These are phyloP conservation scores for Aradus depressus DNA, from an alignment of 2,888 invertebrate species.

Conservation along the genomic window DNA sequence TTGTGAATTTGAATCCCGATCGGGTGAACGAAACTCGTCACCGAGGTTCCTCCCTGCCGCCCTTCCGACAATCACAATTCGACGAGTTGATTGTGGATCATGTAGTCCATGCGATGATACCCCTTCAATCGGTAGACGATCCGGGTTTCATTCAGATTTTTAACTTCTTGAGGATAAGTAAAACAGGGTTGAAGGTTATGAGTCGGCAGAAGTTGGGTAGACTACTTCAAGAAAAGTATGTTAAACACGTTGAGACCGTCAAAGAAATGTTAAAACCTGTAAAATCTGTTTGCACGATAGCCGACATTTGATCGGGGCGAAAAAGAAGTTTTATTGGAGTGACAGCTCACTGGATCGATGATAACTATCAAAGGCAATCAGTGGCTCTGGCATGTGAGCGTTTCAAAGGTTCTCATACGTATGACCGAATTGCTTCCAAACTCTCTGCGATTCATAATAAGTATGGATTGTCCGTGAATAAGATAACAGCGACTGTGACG, in stretches of 20 bases:
- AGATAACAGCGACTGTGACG: constrained; percentile 15
- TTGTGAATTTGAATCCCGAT: constrained; percentile 2
- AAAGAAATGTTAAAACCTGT: background rate
- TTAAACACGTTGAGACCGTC: constrained; percentile 8
- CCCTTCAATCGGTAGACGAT: constrained; percentile 13
- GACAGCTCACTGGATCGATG: constrained; percentile 16
- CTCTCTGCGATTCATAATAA: constrained; percentile 5
- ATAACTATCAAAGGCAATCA: constrained; percentile 12
- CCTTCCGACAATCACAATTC: constrained; percentile 17
- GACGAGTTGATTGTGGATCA: constrained; percentile 5
- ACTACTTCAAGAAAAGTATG: background rate
- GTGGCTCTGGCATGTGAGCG: constrained; percentile 17
- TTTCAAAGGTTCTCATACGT: constrained; percentile 16
- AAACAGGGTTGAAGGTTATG: constrained; percentile 15
- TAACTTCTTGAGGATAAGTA: too few relatives aligned
- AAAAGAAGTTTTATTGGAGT: constrained; percentile 19
- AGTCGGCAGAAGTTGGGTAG: constrained; percentile 5
- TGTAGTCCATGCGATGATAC: constrained; percentile 9
- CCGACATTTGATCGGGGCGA: constrained; percentile 18
- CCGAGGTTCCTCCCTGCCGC: too few relatives aligned
- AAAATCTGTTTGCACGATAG: constrained; percentile 12
- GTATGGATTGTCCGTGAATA: constrained; percentile 3
- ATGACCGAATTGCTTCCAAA: constrained; percentile 4
- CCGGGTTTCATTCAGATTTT: constrained; percentile 11
- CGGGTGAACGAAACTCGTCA: too few relatives aligned